Conservation (phyloP, 2,113 vertebrate genomes). For the Athene noctua region DNA sequence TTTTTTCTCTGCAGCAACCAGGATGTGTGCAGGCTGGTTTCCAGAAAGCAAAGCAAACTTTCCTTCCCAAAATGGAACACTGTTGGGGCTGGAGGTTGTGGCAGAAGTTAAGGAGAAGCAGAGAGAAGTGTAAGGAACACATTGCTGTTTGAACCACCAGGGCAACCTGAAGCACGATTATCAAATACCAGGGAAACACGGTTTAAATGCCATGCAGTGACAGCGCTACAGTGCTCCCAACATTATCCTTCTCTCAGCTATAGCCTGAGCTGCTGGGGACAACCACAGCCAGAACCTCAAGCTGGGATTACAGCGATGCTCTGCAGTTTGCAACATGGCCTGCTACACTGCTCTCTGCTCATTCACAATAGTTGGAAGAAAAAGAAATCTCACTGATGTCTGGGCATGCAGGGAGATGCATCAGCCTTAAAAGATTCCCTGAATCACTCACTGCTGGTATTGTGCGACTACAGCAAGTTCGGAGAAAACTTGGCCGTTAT, state of each 20-base stretch:
- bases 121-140: background rate
- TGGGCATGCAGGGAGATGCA: background rate
- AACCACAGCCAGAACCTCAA: background rate
- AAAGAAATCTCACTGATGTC: background rate
- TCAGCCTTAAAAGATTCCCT: background rate
- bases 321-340: background rate
- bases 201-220: accelerated
- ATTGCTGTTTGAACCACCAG: background rate
- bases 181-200: background rate
- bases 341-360: background rate
- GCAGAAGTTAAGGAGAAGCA: background rate
- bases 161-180: background rate
- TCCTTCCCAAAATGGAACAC: background rate
- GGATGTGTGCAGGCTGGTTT: accelerated
- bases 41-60: background rate
- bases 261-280: background rate
- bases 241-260: background rate
- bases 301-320: background rate
- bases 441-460: background rate
- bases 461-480: background rate
- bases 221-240: background rate
- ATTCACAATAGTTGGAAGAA: background rate
- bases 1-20: background rate
- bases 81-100: background rate
- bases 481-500: background rate